Base-by-base conservation (phyloP, 1,140 invertebrate genomes). In the Pantala flavescens region DNA sequence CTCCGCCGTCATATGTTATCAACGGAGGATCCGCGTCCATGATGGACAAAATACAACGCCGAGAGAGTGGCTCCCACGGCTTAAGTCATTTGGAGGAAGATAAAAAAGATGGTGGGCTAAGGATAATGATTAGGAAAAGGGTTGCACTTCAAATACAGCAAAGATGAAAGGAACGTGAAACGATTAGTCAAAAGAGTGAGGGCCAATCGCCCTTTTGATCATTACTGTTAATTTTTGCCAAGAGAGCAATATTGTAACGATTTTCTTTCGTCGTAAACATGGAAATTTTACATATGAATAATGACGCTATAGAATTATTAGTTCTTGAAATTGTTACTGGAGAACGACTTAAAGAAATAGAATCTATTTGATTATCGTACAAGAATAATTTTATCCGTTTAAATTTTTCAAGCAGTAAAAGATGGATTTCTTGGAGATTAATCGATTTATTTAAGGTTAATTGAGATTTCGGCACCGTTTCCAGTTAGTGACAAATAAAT, bases 171-270 rank as follows among this genome's bases (percentile, higher is more conserved):
- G 49, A 21, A 19, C 49, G n/a, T 63, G 49, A 21, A 16, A 21
- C 16, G 49, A 63, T 36, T 36, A 36, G 28, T 36, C 28, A 63
- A 21, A 63, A 21, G n/a, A 63, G 49, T 63, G 49, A 21, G 49
- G n/a, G 49, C 5, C 14, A 63, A 63, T 63, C 2, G 49, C n/a
- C 49, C 16, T 3, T 63, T 63, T 63, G 49, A 1, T 63, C n/a
- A 63, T 63, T 63, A 63, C 49, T 63, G 49, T 63, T 63, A 63
- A 63, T 63, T 63, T 63, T 63, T 63, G 49, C 49, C 49, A 3
- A 63, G n/a, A 19, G 49, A 63, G n/a, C 49, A 63, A 63, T 21
- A 63, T 36, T 36, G 9, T 36, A 36, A 36, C 28, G 28, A 36
- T 36, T 36, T 36, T 36, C 28, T 36, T 36, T 36, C 28, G 2